phyloP scores from a whole-genome alignment of 2,888 invertebrate genomes.

The Troilus luridus region DNA sequence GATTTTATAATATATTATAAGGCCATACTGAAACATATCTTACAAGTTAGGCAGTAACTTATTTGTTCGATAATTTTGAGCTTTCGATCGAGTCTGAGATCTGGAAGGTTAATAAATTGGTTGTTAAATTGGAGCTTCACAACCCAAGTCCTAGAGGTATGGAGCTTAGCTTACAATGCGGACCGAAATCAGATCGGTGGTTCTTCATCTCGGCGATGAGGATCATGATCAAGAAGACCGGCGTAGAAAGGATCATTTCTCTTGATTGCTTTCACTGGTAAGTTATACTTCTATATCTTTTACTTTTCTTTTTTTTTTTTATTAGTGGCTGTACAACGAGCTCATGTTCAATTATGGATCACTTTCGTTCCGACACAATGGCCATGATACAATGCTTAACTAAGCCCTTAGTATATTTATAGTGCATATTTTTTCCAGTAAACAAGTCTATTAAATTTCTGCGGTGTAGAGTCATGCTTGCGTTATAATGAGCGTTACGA shows the following conservation, averaged over 20 bases:
- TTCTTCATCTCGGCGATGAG: conserved; percentile 65
- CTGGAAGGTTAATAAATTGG: too few relatives aligned
- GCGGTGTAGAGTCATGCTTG: not conserved
- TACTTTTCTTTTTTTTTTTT: conserved; percentile 5
- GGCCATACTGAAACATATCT: too few relatives aligned
- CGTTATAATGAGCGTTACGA: not conserved
- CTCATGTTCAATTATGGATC: not conserved
- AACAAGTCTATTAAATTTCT: not conserved
- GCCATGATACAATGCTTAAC: not conserved
- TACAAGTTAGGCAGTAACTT: too few relatives aligned
- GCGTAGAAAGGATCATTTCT: conserved; percentile 6
- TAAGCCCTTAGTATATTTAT: not conserved
- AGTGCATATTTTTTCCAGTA: not conserved
- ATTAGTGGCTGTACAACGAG: not conserved
- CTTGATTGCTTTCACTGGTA: conserved; percentile 38
- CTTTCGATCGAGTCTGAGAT: too few relatives aligned
- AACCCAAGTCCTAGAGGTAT: not conserved
- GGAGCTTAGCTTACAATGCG: not conserved
- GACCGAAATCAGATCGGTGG: not conserved
- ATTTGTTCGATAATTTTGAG: too few relatives aligned
- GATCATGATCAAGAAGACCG: not conserved
- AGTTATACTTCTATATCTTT: not conserved
- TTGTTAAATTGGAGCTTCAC: not conserved
- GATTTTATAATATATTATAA: too few relatives aligned
- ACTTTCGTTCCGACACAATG: not conserved